These are phyloP conservation scores for Morinoia aosen DNA, from an alignment of 2,888 invertebrate genomes.

Conservation along the genomic window DNA sequence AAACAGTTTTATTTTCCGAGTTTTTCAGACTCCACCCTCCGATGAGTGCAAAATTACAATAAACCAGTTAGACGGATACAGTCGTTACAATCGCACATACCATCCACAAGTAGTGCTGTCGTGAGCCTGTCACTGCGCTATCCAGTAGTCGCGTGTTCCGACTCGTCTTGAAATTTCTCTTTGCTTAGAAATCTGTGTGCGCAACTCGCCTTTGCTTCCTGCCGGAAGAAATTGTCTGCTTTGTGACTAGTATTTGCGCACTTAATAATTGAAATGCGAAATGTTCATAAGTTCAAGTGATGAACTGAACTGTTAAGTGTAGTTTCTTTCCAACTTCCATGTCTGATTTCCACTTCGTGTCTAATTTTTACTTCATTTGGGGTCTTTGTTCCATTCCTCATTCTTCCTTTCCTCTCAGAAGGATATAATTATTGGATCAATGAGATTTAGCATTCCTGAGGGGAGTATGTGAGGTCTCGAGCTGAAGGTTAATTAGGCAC, in stretches of 20 bases:
- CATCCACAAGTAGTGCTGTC: background rate
- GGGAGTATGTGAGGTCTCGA: too few relatives aligned
- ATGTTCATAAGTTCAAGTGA: background rate
- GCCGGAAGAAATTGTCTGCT: background rate
- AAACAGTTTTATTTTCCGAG: too few relatives aligned
- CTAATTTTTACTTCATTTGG: too few relatives aligned
- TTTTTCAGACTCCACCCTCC: background rate
- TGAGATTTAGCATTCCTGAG: too few relatives aligned
- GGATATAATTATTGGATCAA: too few relatives aligned
- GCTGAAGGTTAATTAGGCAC: too few relatives aligned
- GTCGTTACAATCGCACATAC: background rate
- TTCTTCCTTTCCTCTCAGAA: too few relatives aligned
- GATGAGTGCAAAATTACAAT: background rate
- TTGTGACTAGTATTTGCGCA: background rate
- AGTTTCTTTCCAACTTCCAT: too few relatives aligned
- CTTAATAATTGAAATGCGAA: background rate
- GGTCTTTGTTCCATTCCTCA: too few relatives aligned
- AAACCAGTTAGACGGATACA: background rate
- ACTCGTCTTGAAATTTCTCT: background rate
- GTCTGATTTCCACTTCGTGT: too few relatives aligned
- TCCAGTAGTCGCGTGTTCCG: background rate
- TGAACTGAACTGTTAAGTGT: too few relatives aligned
- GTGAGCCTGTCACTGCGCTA: background rate
- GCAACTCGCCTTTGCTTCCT: background rate
- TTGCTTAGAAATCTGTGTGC: background rate